A percentile compares a stretch with the other conserved stretches of the same genome.
phyloP scores from a whole-genome alignment of 2,113 vertebrate species.

The Pituophis catenifer region DNA sequence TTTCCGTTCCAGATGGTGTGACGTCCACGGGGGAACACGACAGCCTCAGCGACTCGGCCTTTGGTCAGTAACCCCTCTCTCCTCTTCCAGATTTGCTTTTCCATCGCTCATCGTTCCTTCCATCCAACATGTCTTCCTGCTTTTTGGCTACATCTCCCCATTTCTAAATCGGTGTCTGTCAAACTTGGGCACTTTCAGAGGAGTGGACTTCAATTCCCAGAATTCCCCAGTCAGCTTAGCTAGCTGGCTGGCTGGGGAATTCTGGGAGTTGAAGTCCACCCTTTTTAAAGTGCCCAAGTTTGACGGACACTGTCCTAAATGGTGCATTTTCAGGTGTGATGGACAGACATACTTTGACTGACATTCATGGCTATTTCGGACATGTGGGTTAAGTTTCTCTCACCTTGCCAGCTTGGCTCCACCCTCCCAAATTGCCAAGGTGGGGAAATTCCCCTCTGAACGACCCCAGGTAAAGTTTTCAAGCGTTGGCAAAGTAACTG shows the following conservation, averaged over 20 bases:
- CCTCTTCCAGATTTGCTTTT: neutral
- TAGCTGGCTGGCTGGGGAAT: neutral
- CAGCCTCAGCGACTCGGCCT: slow-evolving; percentile 52
- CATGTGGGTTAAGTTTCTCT: neutral
- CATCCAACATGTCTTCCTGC: neutral
- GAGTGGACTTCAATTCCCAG: neutral
- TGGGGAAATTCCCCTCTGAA: neutral
- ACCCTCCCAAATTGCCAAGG: neutral
- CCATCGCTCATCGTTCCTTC: neutral
- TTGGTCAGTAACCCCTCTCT: slow-evolving; percentile 48
- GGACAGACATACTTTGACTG: neutral
- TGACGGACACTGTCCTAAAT: neutral
- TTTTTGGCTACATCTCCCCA: no score
- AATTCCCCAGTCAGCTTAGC: neutral
- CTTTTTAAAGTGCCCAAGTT: neutral
- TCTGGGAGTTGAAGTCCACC: neutral
- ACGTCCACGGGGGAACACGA: slow-evolving; percentile 52
- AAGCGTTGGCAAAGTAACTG: no score
- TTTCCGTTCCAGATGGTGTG: neutral
- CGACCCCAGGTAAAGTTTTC: no score
- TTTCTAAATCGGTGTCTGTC: neutral
- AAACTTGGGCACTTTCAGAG: neutral
- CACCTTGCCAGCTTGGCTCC: neutral
- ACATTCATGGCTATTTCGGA: neutral
- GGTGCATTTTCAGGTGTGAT: neutral